Evolutionary conservation across 2,888 invertebrate genomes (phyloP), one percentile per base, ranked within the genome.

Genomic region (Lapara coniferarum): DNA sequence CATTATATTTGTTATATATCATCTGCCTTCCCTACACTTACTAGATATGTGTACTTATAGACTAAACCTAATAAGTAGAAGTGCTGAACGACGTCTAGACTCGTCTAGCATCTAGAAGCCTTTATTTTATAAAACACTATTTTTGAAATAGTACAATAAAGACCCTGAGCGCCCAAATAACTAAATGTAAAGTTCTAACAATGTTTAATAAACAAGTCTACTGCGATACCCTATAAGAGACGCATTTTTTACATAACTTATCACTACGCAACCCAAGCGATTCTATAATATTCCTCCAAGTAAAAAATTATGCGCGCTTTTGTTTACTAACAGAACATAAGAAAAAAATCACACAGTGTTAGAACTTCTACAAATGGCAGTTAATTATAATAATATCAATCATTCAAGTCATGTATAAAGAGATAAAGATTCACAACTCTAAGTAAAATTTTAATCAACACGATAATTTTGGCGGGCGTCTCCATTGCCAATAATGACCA

Each of bases 91-190:
- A 77, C 75, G 72, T 72, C 78, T 77, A 77, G 76, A 77, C 77
- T 79, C 77, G 71, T 37, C 19, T 16, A 57, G 44, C 72, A 74
- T 74, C 77, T 74, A 78, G 75, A 81, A 79, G 83, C 73, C 91
- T 90, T 91, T 88, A 90, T 84, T 76, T 63, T 49, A 44, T 16
- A 75, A 72, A 37, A 72, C 83, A 90, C 92, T 92, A 92, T 92
- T 92, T 91, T 78, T 85, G 72, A 90, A 92, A 92, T 92, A 92
- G 92, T 88, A 83, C 78, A 86, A 88, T 88, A 91, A 91, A 92
- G 88, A 86, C 85, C 80, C 80, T 81, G 77, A 77, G 79, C 83
- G 85, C 86, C 85, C 83, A 19, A 12, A 0, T 46, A 16, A 44
- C 7, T n/a, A 46, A 63, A 63, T 59, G 59, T 16, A 5, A 49